Percentiles rank a stretch among this genome's conserved stretches.
Conservation (phyloP, 2,888 invertebrate genomes). For the Mimas tiliae region DNA sequence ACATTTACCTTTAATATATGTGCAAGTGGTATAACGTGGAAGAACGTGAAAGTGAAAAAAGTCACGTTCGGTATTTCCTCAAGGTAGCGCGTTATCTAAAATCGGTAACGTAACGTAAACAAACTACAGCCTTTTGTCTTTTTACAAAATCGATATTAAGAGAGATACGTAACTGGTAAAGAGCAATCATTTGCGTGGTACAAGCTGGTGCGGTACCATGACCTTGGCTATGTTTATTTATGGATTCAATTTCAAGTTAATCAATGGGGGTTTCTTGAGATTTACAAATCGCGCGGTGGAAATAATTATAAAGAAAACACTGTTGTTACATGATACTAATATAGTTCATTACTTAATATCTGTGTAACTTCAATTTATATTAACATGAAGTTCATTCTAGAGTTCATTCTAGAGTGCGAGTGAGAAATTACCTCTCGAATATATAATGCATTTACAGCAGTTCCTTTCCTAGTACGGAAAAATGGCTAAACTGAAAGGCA, state of each 20-base stretch:
- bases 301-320: not conserved
- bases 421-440: no score
- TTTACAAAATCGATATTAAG: conserved; percentile 49
- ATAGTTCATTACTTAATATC: no score
- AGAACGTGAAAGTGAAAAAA: conserved; percentile 1
- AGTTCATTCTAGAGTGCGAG: no score
- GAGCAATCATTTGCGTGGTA: conserved; percentile 73
- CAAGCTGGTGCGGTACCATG: conserved; percentile 78
- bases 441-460: no score
- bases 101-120: conserved; percentile 21
- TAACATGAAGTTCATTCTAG: no score
- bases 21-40: not conserved
- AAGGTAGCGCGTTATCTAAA: conserved; percentile 8
- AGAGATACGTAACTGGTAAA: conserved; percentile 48
- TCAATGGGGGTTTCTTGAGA: conserved; percentile 65
- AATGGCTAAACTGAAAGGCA: no score
- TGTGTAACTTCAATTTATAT: no score
- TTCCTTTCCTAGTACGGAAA: no score
- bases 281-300: conserved; percentile 38
- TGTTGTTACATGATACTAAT: not conserved
- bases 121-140: conserved; percentile 30
- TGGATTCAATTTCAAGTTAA: conserved; percentile 64
- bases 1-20: not conserved
- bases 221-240: conserved; percentile 70
- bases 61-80: conserved; percentile 14